Evolutionary conservation across 2,797 vertebrate genomes (phyloP), one percentile per base, ranked within the genome.

Genomic region (Neomorphus geoffroyi): DNA sequence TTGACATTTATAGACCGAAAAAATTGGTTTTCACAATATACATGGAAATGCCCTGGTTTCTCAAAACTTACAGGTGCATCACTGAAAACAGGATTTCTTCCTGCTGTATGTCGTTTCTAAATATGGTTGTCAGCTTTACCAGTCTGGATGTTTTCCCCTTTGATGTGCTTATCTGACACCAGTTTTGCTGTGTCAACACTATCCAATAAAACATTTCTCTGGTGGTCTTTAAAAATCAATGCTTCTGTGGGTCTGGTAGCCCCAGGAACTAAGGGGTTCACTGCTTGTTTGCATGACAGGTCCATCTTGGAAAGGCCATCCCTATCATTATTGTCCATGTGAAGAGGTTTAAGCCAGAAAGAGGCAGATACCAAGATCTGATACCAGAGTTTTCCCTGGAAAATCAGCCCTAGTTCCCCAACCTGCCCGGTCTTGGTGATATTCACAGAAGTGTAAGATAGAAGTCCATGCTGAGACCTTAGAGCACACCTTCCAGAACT

Each of bases 31-130:
- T 83, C 30, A 54, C 7, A 33, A 39, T 19, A 24, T 27, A 32
- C 7, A 30, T 23, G 23, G 16, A 75, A 46, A 30, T 0, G 0
- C 32, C 11, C 14, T 22, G 21, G 13, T 72, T n/a, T n/a, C n/a
- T n/a, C n/a, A n/a, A n/a, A 72, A 17, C 15, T 39, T 83, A 7
- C 24, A 35, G 66, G 19, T 19, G 22, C 21, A 22, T 32, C n/a
- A 33, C 60, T 35, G 24, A 45, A 30, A 82, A 30, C 39, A 35
- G 28, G 32, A 45, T 67, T 66, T 82, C 23, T 61, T 43, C 16
- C 27, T 17, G 3, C 14, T 39, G 13, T 17, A 5, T 2, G 6
- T 32, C 21, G 60, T 37, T 72, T 78, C 30, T 48, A 61, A n/a
- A 12, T 6, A 22, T 26, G 51, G 37, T 10, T 56, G 39, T 24